These are phyloP conservation scores for Agrypnia vestita DNA, from an alignment of 1,140 invertebrate species.

Conservation along the genomic window DNA sequence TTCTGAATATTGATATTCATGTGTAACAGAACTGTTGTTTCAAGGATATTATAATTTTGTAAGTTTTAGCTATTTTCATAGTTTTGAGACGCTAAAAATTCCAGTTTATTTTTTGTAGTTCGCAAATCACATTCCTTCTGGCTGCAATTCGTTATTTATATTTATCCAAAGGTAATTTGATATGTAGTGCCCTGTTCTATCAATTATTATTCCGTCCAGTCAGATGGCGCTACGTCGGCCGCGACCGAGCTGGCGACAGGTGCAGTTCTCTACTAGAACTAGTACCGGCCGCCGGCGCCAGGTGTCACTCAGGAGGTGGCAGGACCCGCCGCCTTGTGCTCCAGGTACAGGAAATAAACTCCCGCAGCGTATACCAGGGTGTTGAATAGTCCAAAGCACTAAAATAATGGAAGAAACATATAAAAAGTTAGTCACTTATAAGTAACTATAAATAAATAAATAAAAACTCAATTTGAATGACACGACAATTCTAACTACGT, in stretches of 20 bases:
- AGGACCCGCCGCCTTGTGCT: slow-evolving; percentile 78
- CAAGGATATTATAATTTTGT: too few species aligned
- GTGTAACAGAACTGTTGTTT: too few species aligned
- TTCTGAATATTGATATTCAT: too few species aligned
- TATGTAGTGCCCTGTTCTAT: slow-evolving; percentile 1
- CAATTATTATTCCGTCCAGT: background rate
- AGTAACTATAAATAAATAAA: too few species aligned
- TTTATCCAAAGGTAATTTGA: background rate
- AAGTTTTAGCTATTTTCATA: too few species aligned
- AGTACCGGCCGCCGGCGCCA: slow-evolving; percentile 53
- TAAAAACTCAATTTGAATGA: too few species aligned
- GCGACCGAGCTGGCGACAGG: slow-evolving; percentile 19
- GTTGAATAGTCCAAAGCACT: slow-evolving; percentile 89
- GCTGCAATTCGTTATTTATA: background rate
- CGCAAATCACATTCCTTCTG: too few species aligned
- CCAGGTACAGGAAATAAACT: slow-evolving; percentile 82
- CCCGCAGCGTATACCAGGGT: slow-evolving; percentile 84
- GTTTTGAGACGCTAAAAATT: too few species aligned
- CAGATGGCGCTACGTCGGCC: slow-evolving; percentile 18
- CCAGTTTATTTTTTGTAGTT: too few species aligned
- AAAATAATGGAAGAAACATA: slow-evolving; percentile 64
- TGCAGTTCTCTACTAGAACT: slow-evolving; percentile 34
- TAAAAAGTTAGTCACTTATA: background rate
- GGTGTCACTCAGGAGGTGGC: slow-evolving; percentile 66
- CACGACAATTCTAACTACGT: too few species aligned